Percentiles rank a stretch among this genome's conserved stretches.
Evolutionary conservation across 2,113 vertebrate genomes (phyloP).

Genomic region (Ammodytes marinus): DNA sequence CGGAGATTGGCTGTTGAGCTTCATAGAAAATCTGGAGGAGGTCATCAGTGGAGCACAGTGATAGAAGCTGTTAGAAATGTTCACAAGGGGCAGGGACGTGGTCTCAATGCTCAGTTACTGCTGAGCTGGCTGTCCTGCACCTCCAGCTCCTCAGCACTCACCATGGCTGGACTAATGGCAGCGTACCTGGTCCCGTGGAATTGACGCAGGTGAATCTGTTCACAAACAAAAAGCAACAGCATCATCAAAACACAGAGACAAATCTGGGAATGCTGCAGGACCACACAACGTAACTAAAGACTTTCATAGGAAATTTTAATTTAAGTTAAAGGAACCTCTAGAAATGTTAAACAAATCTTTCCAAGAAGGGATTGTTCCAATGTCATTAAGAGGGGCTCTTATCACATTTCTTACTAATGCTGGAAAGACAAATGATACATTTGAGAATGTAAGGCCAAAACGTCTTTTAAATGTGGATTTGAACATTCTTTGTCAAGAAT

Average conservation of each 20-base stretch:
- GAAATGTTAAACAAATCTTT: too few species aligned
- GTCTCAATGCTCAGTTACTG: constrained; percentile 71
- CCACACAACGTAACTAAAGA: neutral
- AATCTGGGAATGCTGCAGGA: too few species aligned
- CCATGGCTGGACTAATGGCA: constrained; percentile 94
- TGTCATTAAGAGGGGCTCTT: too few species aligned
- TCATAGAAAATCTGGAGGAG: constrained; percentile 50
- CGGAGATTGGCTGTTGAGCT: constrained; percentile 50
- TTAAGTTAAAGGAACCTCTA: too few species aligned
- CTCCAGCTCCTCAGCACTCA: constrained; percentile 93
- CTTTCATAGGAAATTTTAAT: too few species aligned
- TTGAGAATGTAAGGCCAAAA: too few species aligned
- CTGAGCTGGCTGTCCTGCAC: constrained; percentile 88
- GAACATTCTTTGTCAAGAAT: too few species aligned
- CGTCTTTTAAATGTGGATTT: too few species aligned
- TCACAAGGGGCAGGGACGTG: constrained; percentile 69
- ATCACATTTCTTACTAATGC: too few species aligned
- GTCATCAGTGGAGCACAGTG: constrained; percentile 14
- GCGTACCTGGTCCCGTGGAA: constrained; percentile 95
- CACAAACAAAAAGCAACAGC: neutral
- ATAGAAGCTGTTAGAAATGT: constrained; percentile 9
- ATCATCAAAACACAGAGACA: neutral
- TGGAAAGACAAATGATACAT: too few species aligned
- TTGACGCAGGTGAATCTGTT: constrained; percentile 95
- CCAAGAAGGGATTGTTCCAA: too few species aligned